These are phyloP conservation scores for Albula goreensis DNA, from an alignment of 2,113 vertebrate genomes.

Conservation along the genomic window DNA sequence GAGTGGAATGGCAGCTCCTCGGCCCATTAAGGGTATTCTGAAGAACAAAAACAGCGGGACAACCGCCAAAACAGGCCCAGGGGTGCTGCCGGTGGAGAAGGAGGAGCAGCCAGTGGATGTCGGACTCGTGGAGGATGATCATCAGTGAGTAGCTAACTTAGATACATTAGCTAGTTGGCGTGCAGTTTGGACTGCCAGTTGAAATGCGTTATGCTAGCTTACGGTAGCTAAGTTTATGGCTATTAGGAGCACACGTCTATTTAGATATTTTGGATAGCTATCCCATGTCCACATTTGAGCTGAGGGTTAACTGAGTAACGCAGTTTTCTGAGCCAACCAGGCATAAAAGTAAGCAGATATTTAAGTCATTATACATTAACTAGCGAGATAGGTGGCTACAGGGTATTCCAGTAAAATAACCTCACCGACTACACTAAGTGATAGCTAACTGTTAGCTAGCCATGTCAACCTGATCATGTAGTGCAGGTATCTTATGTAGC, in stretches of 20 bases:
- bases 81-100: constrained; percentile 53
- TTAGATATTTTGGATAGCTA: neutral
- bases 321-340: neutral
- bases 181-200: neutral
- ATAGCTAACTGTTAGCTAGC: neutral
- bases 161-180: neutral
- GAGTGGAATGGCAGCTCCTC: constrained; percentile 73
- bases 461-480: neutral
- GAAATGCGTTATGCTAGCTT: neutral
- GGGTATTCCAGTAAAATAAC: neutral
- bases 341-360: neutral
- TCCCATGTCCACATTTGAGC: neutral
- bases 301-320: neutral
- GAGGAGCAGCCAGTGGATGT: constrained; percentile 57
- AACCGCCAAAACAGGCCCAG: constrained; percentile 48
- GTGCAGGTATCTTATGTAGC: neutral
- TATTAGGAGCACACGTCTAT: neutral
- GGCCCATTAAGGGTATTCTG: constrained; percentile 76
- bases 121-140: constrained; percentile 65
- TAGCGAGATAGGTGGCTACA: constrained; percentile 41
- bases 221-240: neutral
- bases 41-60: constrained; percentile 70
- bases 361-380: neutral
- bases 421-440: constrained; percentile 21
- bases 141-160: constrained; percentile 64